Evolutionary conservation across 2,113 vertebrate genomes (phyloP).

Genomic region (Micronycteris hirsuta): DNA sequence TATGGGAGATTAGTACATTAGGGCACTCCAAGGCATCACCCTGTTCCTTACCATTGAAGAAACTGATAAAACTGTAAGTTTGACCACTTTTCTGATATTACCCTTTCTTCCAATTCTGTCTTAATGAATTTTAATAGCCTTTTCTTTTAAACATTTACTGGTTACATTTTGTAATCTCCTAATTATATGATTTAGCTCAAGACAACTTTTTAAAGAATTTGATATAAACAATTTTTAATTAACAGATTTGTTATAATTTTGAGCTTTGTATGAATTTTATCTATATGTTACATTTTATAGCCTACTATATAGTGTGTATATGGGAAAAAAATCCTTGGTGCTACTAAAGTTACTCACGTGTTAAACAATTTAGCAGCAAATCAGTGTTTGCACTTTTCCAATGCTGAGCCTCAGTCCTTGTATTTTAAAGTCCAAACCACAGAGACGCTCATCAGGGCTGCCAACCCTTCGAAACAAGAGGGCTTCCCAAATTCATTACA

Average conservation of each 20-base stretch:
- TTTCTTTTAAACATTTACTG: no score
- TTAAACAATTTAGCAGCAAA: background rate
- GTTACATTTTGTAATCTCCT: no score
- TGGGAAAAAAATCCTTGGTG: background rate
- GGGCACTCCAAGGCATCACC: background rate
- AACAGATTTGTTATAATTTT: no score
- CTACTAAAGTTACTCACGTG: background rate
- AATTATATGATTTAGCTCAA: no score
- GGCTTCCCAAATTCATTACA: background rate
- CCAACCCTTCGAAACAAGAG: background rate
- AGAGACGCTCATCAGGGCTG: background rate
- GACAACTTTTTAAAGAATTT: no score
- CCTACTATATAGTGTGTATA: background rate
- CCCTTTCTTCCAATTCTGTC: background rate
- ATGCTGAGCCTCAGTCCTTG: background rate
- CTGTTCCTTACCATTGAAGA: background rate
- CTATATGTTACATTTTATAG: background rate
- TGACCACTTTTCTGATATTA: background rate
- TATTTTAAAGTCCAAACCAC: background rate
- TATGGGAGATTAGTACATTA: background rate
- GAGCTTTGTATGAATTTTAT: background rate
- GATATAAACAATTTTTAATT: no score
- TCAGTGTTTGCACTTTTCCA: background rate
- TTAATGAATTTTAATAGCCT: background rate
- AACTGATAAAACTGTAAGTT: background rate